Percentiles rank a stretch among this genome's conserved stretches.
Conservation (phyloP, 2,797 vertebrate species). For the Thalassophryne amazonica region DNA sequence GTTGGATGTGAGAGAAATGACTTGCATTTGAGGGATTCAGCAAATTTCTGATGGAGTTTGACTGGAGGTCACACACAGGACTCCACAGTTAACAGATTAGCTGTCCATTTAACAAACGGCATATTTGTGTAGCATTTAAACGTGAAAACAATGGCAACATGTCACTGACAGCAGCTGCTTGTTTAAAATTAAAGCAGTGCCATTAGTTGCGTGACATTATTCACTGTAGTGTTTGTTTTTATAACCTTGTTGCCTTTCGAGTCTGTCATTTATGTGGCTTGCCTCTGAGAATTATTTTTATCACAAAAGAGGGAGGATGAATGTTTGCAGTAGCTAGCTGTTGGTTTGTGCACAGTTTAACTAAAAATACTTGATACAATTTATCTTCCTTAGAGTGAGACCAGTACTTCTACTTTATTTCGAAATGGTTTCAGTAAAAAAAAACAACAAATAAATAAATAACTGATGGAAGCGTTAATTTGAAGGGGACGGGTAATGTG, state of each 20-base stretch:
- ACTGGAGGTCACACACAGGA: neutral
- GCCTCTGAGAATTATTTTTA: neutral
- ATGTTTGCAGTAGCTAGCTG: neutral
- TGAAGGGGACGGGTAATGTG: constrained; percentile 72
- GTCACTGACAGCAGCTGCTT: neutral
- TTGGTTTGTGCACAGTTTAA: neutral
- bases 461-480: constrained; percentile 78
- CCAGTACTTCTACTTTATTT: constrained; percentile 28
- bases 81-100: neutral
- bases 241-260: neutral
- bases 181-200: neutral
- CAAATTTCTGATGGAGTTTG: neutral
- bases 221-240: neutral
- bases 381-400: constrained; percentile 61
- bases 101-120: neutral
- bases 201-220: neutral
- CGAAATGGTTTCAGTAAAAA: neutral
- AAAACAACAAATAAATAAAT: constrained; percentile 11
- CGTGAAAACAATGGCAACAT: neutral
- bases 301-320: neutral
- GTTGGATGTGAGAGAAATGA: neutral
- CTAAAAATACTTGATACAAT: neutral
- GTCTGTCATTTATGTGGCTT: neutral
- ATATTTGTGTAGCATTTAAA: neutral
- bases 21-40: neutral